A percentile compares a stretch with the other conserved stretches of the same genome.
Evolutionary conservation across 2,888 invertebrate species (phyloP).

Genomic region (Alsophila aescularia): DNA sequence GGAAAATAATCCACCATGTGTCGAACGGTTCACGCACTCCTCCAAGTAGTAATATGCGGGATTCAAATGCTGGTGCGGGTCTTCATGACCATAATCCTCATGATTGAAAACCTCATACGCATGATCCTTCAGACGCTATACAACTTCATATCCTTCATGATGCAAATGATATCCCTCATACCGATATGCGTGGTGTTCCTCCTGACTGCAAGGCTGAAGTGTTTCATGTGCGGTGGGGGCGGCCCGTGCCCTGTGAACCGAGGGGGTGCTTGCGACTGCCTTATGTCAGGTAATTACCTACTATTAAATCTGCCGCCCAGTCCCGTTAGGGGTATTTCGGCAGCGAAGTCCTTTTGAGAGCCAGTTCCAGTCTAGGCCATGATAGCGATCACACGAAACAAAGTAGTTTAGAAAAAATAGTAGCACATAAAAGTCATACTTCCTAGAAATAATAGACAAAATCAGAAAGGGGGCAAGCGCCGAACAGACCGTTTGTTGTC

Average conservation of each 20-base stretch:
- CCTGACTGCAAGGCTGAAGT: constrained; percentile 62
- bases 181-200: constrained; percentile 71
- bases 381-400: too few relatives aligned
- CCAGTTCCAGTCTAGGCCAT: too few relatives aligned
- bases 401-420: too few relatives aligned
- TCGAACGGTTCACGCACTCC: constrained; percentile 63
- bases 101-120: constrained; percentile 70
- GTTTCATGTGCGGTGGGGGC: constrained; percentile 71
- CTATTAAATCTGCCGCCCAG: too few relatives aligned
- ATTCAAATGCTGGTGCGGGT: constrained; percentile 72
- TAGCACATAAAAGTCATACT: too few relatives aligned
- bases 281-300: constrained; percentile 61
- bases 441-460: too few relatives aligned
- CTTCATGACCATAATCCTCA: constrained; percentile 70
- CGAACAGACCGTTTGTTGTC: too few relatives aligned
- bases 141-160: constrained; percentile 69
- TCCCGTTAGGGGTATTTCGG: too few relatives aligned
- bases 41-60: constrained; percentile 63
- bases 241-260: constrained; percentile 65
- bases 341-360: too few relatives aligned
- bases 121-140: constrained; percentile 71
- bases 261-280: constrained; percentile 66
- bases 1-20: constrained; percentile 59
- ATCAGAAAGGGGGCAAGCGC: too few relatives aligned
- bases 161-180: constrained; percentile 69